phyloP scores from a whole-genome alignment of 64 coral and sea anemone genomes.

The Orbicella faveolata region DNA sequence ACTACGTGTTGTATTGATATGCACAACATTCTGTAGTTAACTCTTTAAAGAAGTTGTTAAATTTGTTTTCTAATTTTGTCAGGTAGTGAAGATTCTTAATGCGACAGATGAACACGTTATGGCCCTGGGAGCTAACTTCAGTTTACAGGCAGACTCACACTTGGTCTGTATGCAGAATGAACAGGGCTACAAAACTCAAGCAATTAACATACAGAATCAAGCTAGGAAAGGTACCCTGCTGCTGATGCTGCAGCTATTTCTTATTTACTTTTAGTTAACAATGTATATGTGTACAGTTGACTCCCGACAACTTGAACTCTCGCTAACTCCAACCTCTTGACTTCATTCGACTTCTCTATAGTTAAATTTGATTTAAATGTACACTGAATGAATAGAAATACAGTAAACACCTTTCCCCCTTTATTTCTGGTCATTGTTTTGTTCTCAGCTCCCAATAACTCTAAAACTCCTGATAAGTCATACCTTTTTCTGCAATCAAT shows the following conservation, averaged over 20 bases:
- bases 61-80: not conserved
- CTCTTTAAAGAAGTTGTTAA: not conserved
- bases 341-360: too few relatives aligned
- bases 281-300: not conserved
- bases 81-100: constrained; percentile 94
- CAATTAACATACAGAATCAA: constrained; percentile 91
- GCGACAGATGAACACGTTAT: constrained; percentile 90
- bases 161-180: constrained; percentile 84
- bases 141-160: constrained; percentile 81
- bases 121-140: constrained; percentile 89
- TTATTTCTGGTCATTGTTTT: too few relatives aligned
- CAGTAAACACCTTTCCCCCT: too few relatives aligned
- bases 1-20: too few relatives aligned
- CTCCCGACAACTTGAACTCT: not conserved
- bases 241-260: not conserved
- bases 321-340: not conserved
- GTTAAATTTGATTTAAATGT: too few relatives aligned
- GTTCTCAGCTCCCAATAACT: too few relatives aligned
- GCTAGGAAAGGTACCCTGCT: constrained; percentile 68
- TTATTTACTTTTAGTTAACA: not conserved
- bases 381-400: too few relatives aligned
- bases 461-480: too few relatives aligned
- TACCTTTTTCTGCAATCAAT: too few relatives aligned
- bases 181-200: constrained; percentile 86
- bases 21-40: too few relatives aligned